Evolutionary conservation across 1,140 invertebrate species (phyloP), one percentile per base, ranked within the genome.

Genomic region (Choristoneura fumiferana): DNA sequence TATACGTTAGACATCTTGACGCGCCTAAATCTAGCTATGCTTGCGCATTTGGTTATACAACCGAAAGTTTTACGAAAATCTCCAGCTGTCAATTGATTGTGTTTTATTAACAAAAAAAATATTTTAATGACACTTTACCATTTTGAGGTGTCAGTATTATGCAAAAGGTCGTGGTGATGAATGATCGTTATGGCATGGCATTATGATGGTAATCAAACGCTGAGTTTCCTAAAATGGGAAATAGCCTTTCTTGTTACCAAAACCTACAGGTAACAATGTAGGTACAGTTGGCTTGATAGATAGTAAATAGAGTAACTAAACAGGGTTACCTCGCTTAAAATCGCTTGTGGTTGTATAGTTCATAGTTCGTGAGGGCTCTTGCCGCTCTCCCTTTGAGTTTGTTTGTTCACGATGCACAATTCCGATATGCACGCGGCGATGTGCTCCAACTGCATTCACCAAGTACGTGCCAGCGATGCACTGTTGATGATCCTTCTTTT

Each of bases 321-420:
- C 22, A 29, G 22, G 22, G 22, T 29, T 29, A 29, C 6, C 22
- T 29, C 22, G 22, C 22, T 29, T 29, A 4, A 14, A 6, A 49
- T 49, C 18, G 43, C 43, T 17, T 45, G 40, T 45, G 18, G 43
- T 12, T 12, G n/a, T 22, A 22, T n/a, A 18, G 43, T 49, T 49
- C 43, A 49, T 17, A 49, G 43, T 49, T 49, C 43, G 43, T 49
- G 43, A 49, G 43, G 9, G 15, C 40, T 18, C 15, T 49, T 12
- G 43, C 43, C 43, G 43, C 43, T 49, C 43, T 49, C 43, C 43
- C 43, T 49, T 49, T 45, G n/a, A 29, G 43, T 49, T 43, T 22
- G 14, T 22, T 49, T 22, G 43, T n/a, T 17, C 43, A 22, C 43
- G 43, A 49, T 49, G 43, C 43, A 33, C 43, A 8, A 17, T 43